Base-by-base conservation (phyloP, 1,140 invertebrate genomes). In the Papilio polyxenes region DNA sequence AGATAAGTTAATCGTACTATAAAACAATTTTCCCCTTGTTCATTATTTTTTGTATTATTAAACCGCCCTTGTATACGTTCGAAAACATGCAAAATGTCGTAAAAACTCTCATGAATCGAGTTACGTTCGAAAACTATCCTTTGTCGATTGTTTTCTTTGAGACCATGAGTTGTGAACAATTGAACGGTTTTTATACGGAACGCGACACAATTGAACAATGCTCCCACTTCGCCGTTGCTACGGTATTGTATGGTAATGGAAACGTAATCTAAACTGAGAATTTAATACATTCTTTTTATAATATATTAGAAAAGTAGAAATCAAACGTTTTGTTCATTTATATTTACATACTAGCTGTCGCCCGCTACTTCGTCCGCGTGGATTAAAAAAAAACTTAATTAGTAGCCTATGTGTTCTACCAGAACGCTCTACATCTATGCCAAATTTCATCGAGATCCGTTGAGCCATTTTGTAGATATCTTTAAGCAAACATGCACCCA, bases 141-240 rank as follows among this genome's bases (percentile, higher is more conserved):
- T 77, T 77, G 75, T 77, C 48, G 49, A 77, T 77, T 77, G 75
- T 77, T 49, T 76, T 23, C 75, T 77, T 6, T 7, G 65, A 77
- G 44, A 51, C 48, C 49, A 2, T 51, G 75, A n/a, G 74, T 15
- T 49, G 11, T 13, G 7, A 77, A 77, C 75, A 77, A 77, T 77
- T 15, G 75, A 5, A 11, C 48, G 20, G 40, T 77, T 77, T 53
- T 77, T 77, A 20, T 77, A 77, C 75, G 75, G 75, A 49, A 48
- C 44, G 13, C 48, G 9, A 31, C 49, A 77, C 75, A 77, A 77
- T 77, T 49, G 75, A 51, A 77, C 75, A 77, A 77, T 77, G 75
- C 75, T 53, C 75, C 23, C 20, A 49, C 75, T 23, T 31, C 44
- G 13, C 75, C 20, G 75, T 77, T 23, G 7, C 13, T 51, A 49